Evolutionary conservation across 2,888 invertebrate genomes (phyloP).

Genomic region (Agonopterix subpropinquella): DNA sequence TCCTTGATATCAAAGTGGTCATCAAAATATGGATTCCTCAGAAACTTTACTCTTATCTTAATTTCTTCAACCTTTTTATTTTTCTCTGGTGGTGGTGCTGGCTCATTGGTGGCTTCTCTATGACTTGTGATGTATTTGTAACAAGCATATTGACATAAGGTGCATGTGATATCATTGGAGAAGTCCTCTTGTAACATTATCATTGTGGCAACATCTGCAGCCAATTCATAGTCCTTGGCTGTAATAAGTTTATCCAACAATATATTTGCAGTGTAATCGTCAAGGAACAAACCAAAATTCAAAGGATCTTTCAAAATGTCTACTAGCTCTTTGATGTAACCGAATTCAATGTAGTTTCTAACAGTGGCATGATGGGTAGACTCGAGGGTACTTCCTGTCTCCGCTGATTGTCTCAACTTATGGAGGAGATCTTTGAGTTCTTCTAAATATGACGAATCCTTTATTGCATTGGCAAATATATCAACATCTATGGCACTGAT

Average conservation of each 20-base stretch:
- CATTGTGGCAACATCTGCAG: constrained; percentile 85
- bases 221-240: constrained; percentile 79
- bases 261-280: constrained; percentile 85
- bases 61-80: constrained; percentile 75
- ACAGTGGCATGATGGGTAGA: constrained; percentile 91
- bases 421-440: constrained; percentile 84
- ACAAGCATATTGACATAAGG: constrained; percentile 84
- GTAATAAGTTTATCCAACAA: constrained; percentile 87
- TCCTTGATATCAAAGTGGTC: constrained; percentile 92
- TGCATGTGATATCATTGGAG: constrained; percentile 80
- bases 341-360: constrained; percentile 72
- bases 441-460: constrained; percentile 74
- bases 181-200: constrained; percentile 94
- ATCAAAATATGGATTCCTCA: constrained; percentile 90
- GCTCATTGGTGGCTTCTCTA: constrained; percentile 20
- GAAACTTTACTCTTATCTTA: constrained; percentile 84
- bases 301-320: constrained; percentile 85
- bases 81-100: constrained; percentile 25
- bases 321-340: constrained; percentile 79
- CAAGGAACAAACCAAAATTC: constrained; percentile 94
- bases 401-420: constrained; percentile 82
- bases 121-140: constrained; percentile 78
- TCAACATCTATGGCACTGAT: constrained; percentile 89
- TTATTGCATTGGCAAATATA: constrained; percentile 83
- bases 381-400: constrained; percentile 81